These are phyloP conservation scores for Monoplex corrugatus DNA, from an alignment of 2,888 invertebrate species.

Conservation along the genomic window DNA sequence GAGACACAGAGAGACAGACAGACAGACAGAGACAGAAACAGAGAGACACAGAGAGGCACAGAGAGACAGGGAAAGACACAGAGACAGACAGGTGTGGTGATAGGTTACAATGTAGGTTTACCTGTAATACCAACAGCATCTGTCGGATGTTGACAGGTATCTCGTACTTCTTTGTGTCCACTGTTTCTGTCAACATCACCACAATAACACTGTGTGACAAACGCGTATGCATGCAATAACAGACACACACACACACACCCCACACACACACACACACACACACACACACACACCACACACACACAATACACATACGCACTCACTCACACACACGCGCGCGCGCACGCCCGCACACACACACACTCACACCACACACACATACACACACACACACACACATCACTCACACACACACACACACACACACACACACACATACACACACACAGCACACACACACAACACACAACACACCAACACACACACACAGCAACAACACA, in stretches of 20 bases:
- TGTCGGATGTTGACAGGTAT: conserved; percentile 71
- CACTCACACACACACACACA: too few relatives aligned
- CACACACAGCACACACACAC: too few relatives aligned
- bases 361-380: not conserved
- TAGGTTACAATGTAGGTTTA: conserved; percentile 37
- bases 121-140: conserved; percentile 74
- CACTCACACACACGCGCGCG: not conserved
- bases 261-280: conserved; percentile 2
- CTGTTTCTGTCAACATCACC: conserved; percentile 59
- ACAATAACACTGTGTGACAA: not conserved
- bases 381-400: too few relatives aligned
- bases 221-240: too few relatives aligned
- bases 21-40: not conserved
- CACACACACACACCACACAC: not conserved
- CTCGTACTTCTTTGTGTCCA: conserved; percentile 56
- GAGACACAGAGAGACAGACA: too few relatives aligned
- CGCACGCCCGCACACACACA: not conserved
- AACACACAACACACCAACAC: too few relatives aligned
- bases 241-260: too few relatives aligned
- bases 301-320: not conserved
- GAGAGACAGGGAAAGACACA: not conserved
- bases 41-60: not conserved
- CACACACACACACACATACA: conserved; percentile 14
- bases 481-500: too few relatives aligned
- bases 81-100: not conserved